Evolutionary conservation across 2,888 invertebrate genomes (phyloP).

Genomic region (Ferdinandea cuprea): DNA sequence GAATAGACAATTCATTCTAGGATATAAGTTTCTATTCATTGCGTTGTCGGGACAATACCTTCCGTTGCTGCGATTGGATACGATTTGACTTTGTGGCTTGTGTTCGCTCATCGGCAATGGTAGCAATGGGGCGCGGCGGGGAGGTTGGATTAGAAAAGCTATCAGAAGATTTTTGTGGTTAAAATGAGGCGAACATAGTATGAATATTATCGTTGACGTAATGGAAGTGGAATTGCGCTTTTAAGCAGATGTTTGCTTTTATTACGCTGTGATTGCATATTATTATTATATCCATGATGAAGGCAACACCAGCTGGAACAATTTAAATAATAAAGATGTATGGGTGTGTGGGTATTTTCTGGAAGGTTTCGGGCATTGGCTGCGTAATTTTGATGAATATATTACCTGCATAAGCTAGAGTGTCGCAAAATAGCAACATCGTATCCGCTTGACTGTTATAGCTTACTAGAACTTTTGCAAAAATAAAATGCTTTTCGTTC

Average conservation of each 20-base stretch:
- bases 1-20: slow-evolving; percentile 47
- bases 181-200: slow-evolving; percentile 30
- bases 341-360: no score
- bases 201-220: slow-evolving; percentile 28
- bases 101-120: slow-evolving; percentile 12
- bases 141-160: neutral
- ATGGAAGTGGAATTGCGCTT: neutral
- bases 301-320: neutral
- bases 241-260: neutral
- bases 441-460: no score
- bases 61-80: slow-evolving; percentile 40
- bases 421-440: no score
- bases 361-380: no score
- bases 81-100: slow-evolving; percentile 15
- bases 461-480: no score
- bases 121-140: neutral
- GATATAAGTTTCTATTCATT: slow-evolving; percentile 45
- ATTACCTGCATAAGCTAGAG: no score
- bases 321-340: neutral
- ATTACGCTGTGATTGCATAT: neutral
- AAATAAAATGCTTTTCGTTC: no score
- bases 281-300: neutral
- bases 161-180: slow-evolving; percentile 14
- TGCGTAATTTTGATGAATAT: neutral
- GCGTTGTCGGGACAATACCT: slow-evolving; percentile 31